phyloP scores from a whole-genome alignment of 2,888 invertebrate species.

The Disparrhopalites patrizii region DNA sequence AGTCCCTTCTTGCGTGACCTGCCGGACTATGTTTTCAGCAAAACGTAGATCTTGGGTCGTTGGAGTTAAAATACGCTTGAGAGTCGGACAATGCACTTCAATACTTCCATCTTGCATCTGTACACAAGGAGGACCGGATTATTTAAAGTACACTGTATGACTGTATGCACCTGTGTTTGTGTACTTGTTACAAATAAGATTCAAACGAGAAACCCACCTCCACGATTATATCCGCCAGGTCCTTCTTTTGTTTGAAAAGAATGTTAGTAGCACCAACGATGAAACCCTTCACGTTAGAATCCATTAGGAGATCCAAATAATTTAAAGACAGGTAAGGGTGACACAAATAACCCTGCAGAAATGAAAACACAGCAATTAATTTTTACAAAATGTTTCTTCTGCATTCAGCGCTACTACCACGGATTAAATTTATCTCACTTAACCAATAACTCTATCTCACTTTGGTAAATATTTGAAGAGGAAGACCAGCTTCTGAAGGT shows the following conservation, averaged over 20 bases:
- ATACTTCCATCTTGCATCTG: constrained; percentile 77
- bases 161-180: not conserved
- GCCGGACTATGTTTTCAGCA: constrained; percentile 84
- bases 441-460: constrained; percentile 50
- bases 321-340: constrained; percentile 93
- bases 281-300: constrained; percentile 69
- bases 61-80: constrained; percentile 76
- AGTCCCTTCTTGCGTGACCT: constrained; percentile 59
- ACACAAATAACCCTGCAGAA: constrained; percentile 75
- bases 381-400: not conserved
- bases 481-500: constrained; percentile 77
- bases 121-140: not conserved
- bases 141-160: not conserved
- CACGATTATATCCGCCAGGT: constrained; percentile 85
- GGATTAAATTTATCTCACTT: not conserved
- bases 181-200: not conserved
- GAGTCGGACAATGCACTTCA: constrained; percentile 73
- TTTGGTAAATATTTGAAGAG: constrained; percentile 78
- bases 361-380: constrained; percentile 48
- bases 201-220: constrained; percentile 58
- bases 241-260: constrained; percentile 91
- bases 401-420: not conserved
- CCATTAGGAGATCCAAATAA: constrained; percentile 85
- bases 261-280: constrained; percentile 97
- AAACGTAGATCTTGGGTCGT: constrained; percentile 94